Conservation (phyloP, 2,797 vertebrate genomes). For the Pristis pectinata region DNA sequence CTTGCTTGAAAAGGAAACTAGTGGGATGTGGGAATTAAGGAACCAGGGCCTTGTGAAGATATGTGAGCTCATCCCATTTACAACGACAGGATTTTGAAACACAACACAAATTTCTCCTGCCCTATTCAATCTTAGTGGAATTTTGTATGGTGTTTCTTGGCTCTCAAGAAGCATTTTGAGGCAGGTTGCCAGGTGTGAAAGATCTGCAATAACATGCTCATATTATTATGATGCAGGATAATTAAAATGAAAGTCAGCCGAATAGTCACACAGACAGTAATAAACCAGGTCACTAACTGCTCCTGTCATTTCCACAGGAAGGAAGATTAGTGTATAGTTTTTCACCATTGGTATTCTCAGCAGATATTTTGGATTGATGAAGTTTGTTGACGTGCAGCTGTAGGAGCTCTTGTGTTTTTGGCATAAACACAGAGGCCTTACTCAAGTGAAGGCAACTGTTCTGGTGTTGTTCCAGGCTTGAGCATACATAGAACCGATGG, state of each 20-base stretch:
- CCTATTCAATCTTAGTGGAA: background rate
- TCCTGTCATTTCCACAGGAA: background rate
- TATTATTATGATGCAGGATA: background rate
- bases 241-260: background rate
- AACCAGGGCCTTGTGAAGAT: background rate
- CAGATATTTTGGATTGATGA: background rate
- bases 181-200: background rate
- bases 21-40: background rate
- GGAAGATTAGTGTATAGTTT: background rate
- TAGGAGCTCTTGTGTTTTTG: background rate
- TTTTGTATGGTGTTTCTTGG: background rate
- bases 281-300: slow-evolving; percentile 4
- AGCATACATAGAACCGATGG: background rate
- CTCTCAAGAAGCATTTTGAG: background rate
- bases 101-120: background rate
- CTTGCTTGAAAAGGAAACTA: background rate
- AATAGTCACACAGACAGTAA: background rate
- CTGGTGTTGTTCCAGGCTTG: background rate
- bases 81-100: background rate
- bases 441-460: background rate
- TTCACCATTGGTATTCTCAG: background rate
- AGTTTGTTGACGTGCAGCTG: slow-evolving; percentile 19
- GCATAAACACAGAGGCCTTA: background rate
- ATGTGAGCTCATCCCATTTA: background rate
- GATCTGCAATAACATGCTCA: background rate